Percentiles rank a stretch among this genome's conserved stretches.
Evolutionary conservation across 1,140 invertebrate species (phyloP).

Genomic region (Apolygus lucorum): DNA sequence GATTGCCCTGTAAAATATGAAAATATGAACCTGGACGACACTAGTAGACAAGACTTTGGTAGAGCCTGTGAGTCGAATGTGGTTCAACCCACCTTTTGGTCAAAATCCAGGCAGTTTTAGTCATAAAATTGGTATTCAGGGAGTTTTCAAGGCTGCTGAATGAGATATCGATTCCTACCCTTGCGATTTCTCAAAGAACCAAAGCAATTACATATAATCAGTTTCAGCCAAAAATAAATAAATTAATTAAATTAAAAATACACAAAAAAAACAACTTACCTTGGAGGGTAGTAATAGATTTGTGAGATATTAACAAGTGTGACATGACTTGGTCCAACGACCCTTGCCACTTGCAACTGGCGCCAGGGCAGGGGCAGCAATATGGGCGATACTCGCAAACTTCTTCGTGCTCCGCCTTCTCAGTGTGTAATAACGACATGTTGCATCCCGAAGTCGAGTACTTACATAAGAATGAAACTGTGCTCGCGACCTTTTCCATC

Average conservation of each 20-base stretch:
- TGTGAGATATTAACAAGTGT: constrained; percentile 94
- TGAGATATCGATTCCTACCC: no score
- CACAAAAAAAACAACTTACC: constrained; percentile 38
- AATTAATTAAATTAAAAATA: constrained; percentile 8
- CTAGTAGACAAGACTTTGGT: no score
- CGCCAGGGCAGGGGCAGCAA: constrained; percentile 95
- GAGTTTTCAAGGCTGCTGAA: no score
- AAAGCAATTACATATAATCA: no score
- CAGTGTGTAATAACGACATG: constrained; percentile 85
- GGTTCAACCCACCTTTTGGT: no score
- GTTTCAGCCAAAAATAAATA: no score
- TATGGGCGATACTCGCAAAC: constrained; percentile 95
- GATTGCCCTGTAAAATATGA: no score
- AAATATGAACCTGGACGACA: no score
- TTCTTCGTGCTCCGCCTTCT: constrained; percentile 98
- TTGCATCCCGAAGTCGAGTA: constrained; percentile 94
- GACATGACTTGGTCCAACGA: constrained; percentile 93
- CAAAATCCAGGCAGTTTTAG: no score
- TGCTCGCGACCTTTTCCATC: constrained; percentile 98
- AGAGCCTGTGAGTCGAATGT: no score
- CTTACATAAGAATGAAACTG: constrained; percentile 98
- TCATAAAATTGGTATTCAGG: no score
- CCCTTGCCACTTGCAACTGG: constrained; percentile 98
- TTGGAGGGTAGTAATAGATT: constrained; percentile 96
- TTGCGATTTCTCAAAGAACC: no score